Conservation (phyloP, 2,797 vertebrate species). For the Spinus olivaceus region DNA sequence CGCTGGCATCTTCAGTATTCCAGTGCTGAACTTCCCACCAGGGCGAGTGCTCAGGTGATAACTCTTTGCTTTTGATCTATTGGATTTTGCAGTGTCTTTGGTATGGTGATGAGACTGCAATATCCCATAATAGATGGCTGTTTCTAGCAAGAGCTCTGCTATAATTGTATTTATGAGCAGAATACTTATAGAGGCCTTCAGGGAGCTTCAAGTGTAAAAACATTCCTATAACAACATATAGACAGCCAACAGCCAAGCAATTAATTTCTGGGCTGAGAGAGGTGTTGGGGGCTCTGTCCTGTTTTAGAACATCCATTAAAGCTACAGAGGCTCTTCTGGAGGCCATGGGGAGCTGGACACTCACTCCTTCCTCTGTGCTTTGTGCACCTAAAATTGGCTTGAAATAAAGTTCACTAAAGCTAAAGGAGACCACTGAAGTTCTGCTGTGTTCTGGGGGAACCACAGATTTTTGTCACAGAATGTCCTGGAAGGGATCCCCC, state of each 20-base stretch:
- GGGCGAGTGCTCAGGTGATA: conserved; percentile 42
- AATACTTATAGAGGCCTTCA: conserved; percentile 68
- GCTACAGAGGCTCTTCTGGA: neutral
- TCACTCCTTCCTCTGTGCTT: neutral
- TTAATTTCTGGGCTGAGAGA: conserved; percentile 53
- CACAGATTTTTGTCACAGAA: neutral
- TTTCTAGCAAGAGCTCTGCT: conserved; percentile 55
- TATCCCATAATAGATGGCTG: conserved; percentile 61
- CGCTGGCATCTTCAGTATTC: neutral
- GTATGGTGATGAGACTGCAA: conserved; percentile 62
- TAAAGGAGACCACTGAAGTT: neutral
- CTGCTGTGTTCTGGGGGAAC: neutral
- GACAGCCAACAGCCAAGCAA: conserved; percentile 59
- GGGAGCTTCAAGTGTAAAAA: conserved; percentile 64
- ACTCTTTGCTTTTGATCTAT: conserved; percentile 64
- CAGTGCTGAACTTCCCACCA: neutral
- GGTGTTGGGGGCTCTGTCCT: conserved; percentile 5
- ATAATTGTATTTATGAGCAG: conserved; percentile 72
- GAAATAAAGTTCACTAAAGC: neutral
- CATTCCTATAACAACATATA: conserved; percentile 62
- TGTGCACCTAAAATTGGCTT: neutral
- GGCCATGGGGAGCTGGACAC: neutral
- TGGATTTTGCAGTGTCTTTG: conserved; percentile 57
- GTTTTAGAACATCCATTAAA: conserved; percentile 10
- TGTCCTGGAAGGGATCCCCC: neutral